phyloP scores from a whole-genome alignment of 2,888 invertebrate genomes.

The Nipponacmea schrenckii region DNA sequence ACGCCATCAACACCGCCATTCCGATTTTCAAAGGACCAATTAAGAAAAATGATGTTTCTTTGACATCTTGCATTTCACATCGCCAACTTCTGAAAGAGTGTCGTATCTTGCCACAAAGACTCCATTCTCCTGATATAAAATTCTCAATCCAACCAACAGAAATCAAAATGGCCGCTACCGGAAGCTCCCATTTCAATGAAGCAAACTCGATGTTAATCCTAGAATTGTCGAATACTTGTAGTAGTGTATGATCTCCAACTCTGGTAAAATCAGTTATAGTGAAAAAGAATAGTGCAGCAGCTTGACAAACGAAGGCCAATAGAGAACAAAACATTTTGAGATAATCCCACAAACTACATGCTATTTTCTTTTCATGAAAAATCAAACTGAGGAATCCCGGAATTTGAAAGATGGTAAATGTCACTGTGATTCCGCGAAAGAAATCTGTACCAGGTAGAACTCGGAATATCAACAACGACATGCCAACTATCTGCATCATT shows the following conservation, averaged over 20 bases:
- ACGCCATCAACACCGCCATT: constrained; percentile 45
- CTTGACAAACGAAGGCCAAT: constrained; percentile 49
- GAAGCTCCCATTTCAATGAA: constrained; percentile 81
- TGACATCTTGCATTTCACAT: constrained; percentile 48
- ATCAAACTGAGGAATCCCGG: constrained; percentile 63
- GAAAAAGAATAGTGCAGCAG: constrained; percentile 45
- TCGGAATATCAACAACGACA: constrained; percentile 61
- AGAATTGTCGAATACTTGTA: constrained; percentile 35
- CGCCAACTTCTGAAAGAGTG: constrained; percentile 53
- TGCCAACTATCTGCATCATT: constrained; percentile 54
- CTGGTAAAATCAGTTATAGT: constrained; percentile 36
- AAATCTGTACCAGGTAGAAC: constrained; percentile 61
- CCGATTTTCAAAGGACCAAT: constrained; percentile 54
- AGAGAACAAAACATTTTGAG: constrained; percentile 40
- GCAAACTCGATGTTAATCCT: constrained; percentile 61
- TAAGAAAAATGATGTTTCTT: constrained; percentile 52
- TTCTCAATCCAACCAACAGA: constrained; percentile 99
- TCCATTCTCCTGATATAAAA: constrained; percentile 75
- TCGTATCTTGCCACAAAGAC: constrained; percentile 47
- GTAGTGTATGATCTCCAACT: constrained; percentile 41
- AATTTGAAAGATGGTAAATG: constrained; percentile 59
- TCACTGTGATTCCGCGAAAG: constrained; percentile 61
- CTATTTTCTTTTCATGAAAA: constrained; percentile 44
- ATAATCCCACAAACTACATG: constrained; percentile 40
- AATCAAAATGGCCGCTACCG: constrained; percentile 83